Evolutionary conservation across 2,113 vertebrate genomes (phyloP), one percentile per base, ranked within the genome.

Genomic region (Willisornis vidua): DNA sequence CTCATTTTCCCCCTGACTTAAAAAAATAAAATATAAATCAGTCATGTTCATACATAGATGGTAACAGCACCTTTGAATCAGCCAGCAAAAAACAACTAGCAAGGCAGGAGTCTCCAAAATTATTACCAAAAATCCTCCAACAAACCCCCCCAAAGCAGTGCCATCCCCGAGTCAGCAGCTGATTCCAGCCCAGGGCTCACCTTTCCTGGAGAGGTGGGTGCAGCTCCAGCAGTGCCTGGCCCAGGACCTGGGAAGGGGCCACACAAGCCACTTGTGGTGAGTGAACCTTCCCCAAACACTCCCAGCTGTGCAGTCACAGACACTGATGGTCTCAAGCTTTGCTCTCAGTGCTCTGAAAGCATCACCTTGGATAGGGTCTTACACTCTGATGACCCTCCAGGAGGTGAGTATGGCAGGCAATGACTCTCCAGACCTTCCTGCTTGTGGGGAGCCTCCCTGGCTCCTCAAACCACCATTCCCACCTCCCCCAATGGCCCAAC

Each of bases 181-280:
- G 7, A 28, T 41, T 48, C 49, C 41, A 16, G 4, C 24, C 22
- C 54, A 9, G 9, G 1, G 6, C 5, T 37, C 62, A 41, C 8
- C 68, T 68, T 23, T 24, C 54, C 19, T 17, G 26, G 9, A 72
- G 45, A 45, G 49, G 3, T 33, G 24, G 26, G 2, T 33, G 33
- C 35, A 45, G 3, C 61, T 49, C 41, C 51, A 70, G n/a, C 14
- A 67, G 5, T 0, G 0, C 25, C 19, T 1, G 9, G 19, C 45
- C 45, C 35, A 49, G 39, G 54, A 29, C 45, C 51, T 33, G 23
- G 20, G 59, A 31, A 0, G 0, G 6, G 39, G 66, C 55, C 35
- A 51, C 35, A 14, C 10, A 41, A 37, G 20, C 48, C 31, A 51
- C 12, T 73, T 61, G 59, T 46, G 46, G 70, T 18, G 9, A 76